A percentile compares a stretch with the other conserved stretches of the same genome.
These are phyloP conservation scores for Vollenhovia emeryi DNA, from an alignment of 1,140 invertebrate genomes.

Conservation along the genomic window DNA sequence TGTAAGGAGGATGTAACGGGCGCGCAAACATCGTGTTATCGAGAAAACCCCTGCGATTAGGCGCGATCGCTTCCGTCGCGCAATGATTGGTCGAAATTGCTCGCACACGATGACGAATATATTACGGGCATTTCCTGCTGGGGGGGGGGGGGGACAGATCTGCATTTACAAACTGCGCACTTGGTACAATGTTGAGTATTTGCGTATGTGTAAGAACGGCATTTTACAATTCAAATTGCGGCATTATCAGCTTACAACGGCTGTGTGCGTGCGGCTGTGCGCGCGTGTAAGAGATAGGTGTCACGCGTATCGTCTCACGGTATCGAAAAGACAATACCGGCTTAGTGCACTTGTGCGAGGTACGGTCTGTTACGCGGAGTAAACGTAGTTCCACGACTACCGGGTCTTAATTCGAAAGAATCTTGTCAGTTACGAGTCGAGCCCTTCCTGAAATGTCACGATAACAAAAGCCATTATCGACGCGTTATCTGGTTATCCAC, in stretches of 20 bases:
- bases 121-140: constrained; percentile 29
- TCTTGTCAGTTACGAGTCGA: neutral
- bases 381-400: neutral
- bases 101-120: constrained; percentile 26
- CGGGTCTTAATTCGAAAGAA: neutral
- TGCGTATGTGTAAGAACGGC: neutral
- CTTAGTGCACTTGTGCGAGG: neutral
- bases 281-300: neutral
- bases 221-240: constrained; percentile 39
- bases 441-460: neutral
- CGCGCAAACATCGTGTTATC: neutral
- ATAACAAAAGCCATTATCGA: neutral
- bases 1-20: neutral
- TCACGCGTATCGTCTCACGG: neutral
- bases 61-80: neutral
- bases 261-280: neutral
- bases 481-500: neutral
- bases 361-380: neutral
- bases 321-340: neutral
- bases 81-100: constrained; percentile 7
- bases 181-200: neutral
- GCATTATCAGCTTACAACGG: constrained; percentile 1
- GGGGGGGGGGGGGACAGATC: neutral
- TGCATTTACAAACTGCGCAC: constrained; percentile 22
- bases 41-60: neutral